Evolutionary conservation across 1,140 invertebrate species (phyloP), one percentile per base, ranked within the genome.

Genomic region (Hydropsyche tenuis): DNA sequence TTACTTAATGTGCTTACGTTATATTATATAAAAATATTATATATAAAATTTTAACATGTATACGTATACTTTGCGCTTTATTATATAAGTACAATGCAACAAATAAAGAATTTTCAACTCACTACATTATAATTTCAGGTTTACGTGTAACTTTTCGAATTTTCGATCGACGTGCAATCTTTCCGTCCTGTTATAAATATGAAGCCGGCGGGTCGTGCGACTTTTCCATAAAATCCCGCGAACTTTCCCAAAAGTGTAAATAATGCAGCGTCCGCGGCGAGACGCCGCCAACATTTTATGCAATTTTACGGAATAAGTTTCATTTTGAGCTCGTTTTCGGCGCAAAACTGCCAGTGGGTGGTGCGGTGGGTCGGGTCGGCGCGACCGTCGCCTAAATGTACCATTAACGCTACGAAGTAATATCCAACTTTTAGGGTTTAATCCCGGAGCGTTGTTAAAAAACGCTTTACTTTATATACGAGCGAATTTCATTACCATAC

Each of bases 381-480:
- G 22, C 56, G 56, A 60, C 56, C 56, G 56, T 60, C 56, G 56
- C 56, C 22, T 60, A 60, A 60, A 60, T 65, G 63, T 65, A 43
- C 42, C 63, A 65, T 65, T 65, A 43, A 43, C 42, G 63, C 42
- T 18, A 30, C 63, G 14, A 65, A 45, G 63, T 65, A 65, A 65
- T 65, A 65, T 65, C 63, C 20, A 65, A 65, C 63, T 65, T 42
- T 45, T 65, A 65, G 42, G 42, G 63, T 45, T 65, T 65, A 65
- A 65, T 65, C 63, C 63, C 42, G 63, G 63, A 65, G 42, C 37
- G 63, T 65, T 65, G 63, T 65, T 65, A 65, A 65, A 65, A 65
- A 65, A 65, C 63, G 30, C 42, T 65, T 65, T 45, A 65, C 14
- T 65, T 65, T 65, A 65, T 65, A 65, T 43, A 65, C 42, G 63